Evolutionary conservation across 2,797 vertebrate species (phyloP), one percentile per base, ranked within the genome.

Genomic region (Aeoliscus strigatus): DNA sequence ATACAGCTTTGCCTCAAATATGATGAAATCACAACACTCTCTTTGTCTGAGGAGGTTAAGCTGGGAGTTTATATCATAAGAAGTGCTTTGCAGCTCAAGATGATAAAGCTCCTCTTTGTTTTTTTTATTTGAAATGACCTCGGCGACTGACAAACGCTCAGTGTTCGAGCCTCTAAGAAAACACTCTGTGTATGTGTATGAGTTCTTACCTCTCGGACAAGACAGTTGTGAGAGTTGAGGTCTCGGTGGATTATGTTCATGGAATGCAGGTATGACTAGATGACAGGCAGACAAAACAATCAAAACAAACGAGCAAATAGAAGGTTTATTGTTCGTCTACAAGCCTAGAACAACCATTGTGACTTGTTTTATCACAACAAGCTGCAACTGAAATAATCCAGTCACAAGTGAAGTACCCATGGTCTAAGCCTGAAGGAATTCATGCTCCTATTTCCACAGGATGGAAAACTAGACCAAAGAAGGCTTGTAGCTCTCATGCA

Each of bases 231-330:
- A 5, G 95, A 97, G 83, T 98, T 99, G 73, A 99, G 91, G 73
- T 98, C 95, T 0, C 96, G 87, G 70, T 99, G 95, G 81, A 99
- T 98, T 73, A 98, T 94, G 80, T 94, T 96, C 96, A 97, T 96
- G 70, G 95, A 96, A 81, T 99, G 96, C 73, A 99, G 90, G 77
- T 99, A 99, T 9, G 93, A 83, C 96, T 98, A 65, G 14, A 36
- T 40, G 49, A 75, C 34, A 9, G 29, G 56, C 23, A 55, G 44
- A 39, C 5, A n/a, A 35, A 39, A 21, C 30, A 39, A 46, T 8
- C 24, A 29, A 47, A 32, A 33, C 4, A 39, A 47, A 38, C 9
- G 51, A 27, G 54, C 15, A 32, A 32, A 43, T 2, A 27, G 11
- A 48, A 30, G 25, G 12, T 12, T 60, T 49, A n/a, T 30, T 53